Evolutionary conservation across 2,888 invertebrate species (phyloP), one percentile per base, ranked within the genome.

Genomic region (Mesochorus sp.): DNA sequence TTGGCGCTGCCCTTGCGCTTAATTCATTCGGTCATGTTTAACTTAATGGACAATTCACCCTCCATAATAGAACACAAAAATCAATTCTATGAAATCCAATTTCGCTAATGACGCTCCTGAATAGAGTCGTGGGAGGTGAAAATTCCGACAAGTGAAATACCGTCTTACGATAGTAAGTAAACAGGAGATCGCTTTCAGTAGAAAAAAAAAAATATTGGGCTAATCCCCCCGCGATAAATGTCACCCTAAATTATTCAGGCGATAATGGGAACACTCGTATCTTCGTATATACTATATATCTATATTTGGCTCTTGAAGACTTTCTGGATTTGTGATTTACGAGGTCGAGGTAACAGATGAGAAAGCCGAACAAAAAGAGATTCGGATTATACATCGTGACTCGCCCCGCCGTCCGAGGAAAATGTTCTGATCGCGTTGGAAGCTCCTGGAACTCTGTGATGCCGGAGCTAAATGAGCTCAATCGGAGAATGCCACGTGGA

Each of bases 401-500:
- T 44, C 59, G 34, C 44, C 47, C 55, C 34, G 42, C 4, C n/a
- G 37, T 24, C 3, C 34, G 64, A 19, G 24, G 66, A 66, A 53
- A 51, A 53, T 28, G 26, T 21, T 51, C 39, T n/a, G 47, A 28
- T 21, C 31, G 51, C 19, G 39, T 12, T 17, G 34, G 28, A 59
- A 31, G 51, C 14, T n/a, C n/a, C 53, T 42, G 47, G 62, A 62
- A 47, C 55, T 57, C 57, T 47, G 6, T 44, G 10, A 53, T 42
- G 21, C 12, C 24, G n/a, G 14, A 51, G 49, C 71, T 39, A 78
- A 83, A 85, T 84, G 81, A 84, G 84, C 84, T 80, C 80, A 85
- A 85, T 85, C 81, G 81, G 72, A 53, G 64, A 82, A 83, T 82
- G 76, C 80, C 85, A 85, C 85, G 37, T 12, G 84, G 68, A 68